phyloP scores from a whole-genome alignment of 2,888 invertebrate genomes.

The Chouioia cunea region DNA sequence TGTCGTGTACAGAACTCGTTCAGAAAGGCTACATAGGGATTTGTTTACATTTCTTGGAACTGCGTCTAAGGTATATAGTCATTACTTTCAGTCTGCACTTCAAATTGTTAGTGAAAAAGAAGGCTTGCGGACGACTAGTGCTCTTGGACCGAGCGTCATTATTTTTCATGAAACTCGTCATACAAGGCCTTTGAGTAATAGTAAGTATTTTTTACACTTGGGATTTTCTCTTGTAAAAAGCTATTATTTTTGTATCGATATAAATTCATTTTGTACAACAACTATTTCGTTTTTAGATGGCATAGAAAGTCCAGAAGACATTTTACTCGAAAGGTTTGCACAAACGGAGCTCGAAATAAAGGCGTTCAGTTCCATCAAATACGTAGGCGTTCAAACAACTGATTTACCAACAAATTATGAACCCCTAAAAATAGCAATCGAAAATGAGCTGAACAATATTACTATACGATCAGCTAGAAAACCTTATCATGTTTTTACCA shows the following conservation, averaged over 20 bases:
- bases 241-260: too few relatives aligned
- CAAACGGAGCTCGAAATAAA: constrained; percentile 76
- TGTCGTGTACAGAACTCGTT: constrained; percentile 81
- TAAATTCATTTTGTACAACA: too few relatives aligned
- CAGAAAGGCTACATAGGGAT: constrained; percentile 81
- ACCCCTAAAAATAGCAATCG: constrained; percentile 72
- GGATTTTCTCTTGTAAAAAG: too few relatives aligned
- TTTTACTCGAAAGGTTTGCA: constrained; percentile 74
- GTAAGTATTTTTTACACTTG: constrained; percentile 66
- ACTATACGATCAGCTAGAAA: constrained; percentile 79
- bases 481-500: constrained; percentile 77
- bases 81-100: constrained; percentile 78
- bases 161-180: constrained; percentile 85
- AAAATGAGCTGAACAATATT: constrained; percentile 77
- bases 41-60: constrained; percentile 83
- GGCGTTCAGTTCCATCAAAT: constrained; percentile 80
- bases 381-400: constrained; percentile 75
- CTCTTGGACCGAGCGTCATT: constrained; percentile 80
- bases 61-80: constrained; percentile 80
- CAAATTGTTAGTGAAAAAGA: constrained; percentile 65
- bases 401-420: constrained; percentile 74
- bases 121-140: constrained; percentile 69
- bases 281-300: constrained; percentile 64
- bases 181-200: constrained; percentile 75
- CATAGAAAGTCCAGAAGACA: constrained; percentile 75